phyloP scores from a whole-genome alignment of 2,888 invertebrate species.

The Lamproptera curius region DNA sequence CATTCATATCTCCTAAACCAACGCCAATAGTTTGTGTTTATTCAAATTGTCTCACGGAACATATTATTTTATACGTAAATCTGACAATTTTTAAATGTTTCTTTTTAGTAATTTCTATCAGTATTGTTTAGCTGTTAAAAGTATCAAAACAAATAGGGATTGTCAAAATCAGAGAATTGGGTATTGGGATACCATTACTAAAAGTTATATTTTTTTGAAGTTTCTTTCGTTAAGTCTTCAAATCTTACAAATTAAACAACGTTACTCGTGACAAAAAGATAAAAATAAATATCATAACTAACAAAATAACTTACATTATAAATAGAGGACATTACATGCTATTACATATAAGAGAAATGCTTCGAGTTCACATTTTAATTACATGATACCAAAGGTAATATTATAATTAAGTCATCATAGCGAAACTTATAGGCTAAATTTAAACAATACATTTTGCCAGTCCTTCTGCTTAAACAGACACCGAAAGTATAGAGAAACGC shows the following conservation, averaged over 20 bases:
- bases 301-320: conserved; percentile 38
- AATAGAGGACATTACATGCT: conserved; percentile 53
- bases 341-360: conserved; percentile 47
- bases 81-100: no score
- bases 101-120: no score
- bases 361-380: conserved; percentile 45
- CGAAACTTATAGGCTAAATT: conserved; percentile 13
- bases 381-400: conserved; percentile 27
- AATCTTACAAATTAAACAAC: conserved; percentile 46
- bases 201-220: background rate
- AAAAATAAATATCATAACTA: conserved; percentile 55
- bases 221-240: conserved; percentile 28
- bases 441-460: conserved; percentile 15
- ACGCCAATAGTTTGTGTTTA: no score
- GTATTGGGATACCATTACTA: no score
- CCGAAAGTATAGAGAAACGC: conserved; percentile 22
- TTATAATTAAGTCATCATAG: no score
- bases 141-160: no score
- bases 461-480: conserved; percentile 19
- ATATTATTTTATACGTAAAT: no score
- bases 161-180: no score
- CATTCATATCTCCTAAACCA: no score
- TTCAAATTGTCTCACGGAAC: no score
- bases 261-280: conserved; percentile 73
- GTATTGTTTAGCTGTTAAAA: no score